These are phyloP conservation scores for Notarius quadriscutis DNA, from an alignment of 2,113 vertebrate species.

Conservation along the genomic window DNA sequence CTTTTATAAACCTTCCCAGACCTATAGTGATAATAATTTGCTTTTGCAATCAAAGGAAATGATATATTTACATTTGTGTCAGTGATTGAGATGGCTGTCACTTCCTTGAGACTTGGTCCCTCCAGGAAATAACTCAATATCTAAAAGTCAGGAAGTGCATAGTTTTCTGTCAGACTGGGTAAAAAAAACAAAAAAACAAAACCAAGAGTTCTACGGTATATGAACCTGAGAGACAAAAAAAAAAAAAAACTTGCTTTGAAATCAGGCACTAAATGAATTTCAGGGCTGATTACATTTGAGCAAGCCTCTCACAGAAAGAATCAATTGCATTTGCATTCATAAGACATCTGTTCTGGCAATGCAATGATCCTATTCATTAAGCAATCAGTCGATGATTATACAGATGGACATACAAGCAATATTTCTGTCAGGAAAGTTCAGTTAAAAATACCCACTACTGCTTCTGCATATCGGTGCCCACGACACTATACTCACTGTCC, in stretches of 20 bases:
- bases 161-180: background rate
- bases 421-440: constrained; percentile 18
- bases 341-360: constrained; percentile 17
- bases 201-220: background rate
- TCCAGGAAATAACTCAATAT: constrained; percentile 2
- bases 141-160: background rate
- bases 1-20: background rate
- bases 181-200: background rate
- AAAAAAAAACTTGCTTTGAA: background rate
- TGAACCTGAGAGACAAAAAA: background rate
- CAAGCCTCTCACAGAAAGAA: background rate
- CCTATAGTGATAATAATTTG: background rate
- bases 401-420: background rate
- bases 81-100: background rate
- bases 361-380: constrained; percentile 13
- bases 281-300: constrained; percentile 9
- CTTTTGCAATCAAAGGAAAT: background rate
- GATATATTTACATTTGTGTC: background rate
- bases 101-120: background rate
- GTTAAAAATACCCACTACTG: background rate
- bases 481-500: background rate
- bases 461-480: background rate
- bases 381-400: constrained; percentile 6
- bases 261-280: constrained; percentile 14
- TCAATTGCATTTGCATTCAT: constrained; percentile 8